Conservation (phyloP, 2,888 invertebrate species). For the Meteorus colon region DNA sequence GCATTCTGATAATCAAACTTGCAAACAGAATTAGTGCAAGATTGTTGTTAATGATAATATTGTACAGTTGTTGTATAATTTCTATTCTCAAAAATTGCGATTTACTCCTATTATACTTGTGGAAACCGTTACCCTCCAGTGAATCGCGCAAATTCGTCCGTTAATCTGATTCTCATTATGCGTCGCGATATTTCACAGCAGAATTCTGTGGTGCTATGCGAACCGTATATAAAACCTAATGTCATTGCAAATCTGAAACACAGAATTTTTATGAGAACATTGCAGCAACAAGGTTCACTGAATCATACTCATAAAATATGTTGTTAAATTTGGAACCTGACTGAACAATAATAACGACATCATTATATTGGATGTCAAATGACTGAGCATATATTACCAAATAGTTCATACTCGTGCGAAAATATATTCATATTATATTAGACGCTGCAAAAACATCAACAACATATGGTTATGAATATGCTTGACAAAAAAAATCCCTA, state of each 20-base stretch:
- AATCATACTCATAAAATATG: neutral
- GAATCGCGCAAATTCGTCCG: constrained; percentile 44
- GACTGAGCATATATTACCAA: too few species aligned
- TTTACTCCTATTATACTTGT: neutral
- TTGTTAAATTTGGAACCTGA: neutral
- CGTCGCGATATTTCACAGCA: constrained; percentile 42
- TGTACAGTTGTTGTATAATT: neutral
- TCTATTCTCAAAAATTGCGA: neutral
- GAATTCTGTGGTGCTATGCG: constrained; percentile 47
- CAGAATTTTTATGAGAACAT: neutral
- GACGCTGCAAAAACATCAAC: too few species aligned
- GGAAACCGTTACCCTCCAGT: constrained; percentile 20
- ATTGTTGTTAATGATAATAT: neutral
- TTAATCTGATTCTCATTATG: constrained; percentile 48
- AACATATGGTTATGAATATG: too few species aligned
- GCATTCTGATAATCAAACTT: neutral
- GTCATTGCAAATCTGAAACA: neutral
- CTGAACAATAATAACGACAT: too few species aligned
- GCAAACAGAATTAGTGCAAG: neutral
- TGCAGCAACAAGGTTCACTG: neutral
- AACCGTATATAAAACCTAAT: constrained; percentile 48
- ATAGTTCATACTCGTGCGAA: too few species aligned
- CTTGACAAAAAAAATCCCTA: too few species aligned
- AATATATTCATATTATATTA: too few species aligned
- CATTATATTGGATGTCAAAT: too few species aligned